Percentiles rank a stretch among this genome's conserved stretches.
Conservation (phyloP, 1,140 invertebrate species). For the Ooceraea biroi region DNA sequence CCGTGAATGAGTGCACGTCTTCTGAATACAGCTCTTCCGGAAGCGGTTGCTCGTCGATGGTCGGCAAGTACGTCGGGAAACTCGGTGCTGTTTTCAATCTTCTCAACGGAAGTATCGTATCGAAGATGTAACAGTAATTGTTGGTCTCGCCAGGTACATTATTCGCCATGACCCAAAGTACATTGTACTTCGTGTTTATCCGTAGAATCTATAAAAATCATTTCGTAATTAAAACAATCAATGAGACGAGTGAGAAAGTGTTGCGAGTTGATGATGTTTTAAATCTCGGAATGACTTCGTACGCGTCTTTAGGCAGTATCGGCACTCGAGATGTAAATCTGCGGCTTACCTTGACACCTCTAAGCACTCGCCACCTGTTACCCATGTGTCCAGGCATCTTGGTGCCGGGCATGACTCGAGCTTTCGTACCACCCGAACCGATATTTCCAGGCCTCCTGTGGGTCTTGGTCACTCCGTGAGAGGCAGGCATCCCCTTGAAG, state of each 20-base stretch:
- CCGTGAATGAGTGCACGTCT: conserved; percentile 90
- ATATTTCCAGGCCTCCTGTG: conserved; percentile 97
- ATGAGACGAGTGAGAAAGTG: background rate
- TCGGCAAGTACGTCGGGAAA: conserved; percentile 93
- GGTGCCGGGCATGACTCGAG: conserved; percentile 96
- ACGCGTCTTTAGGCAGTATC: background rate
- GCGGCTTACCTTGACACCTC: conserved; percentile 90
- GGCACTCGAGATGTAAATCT: conserved; percentile 15
- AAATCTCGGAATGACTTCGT: background rate
- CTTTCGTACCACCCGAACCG: conserved; percentile 93
- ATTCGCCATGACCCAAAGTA: conserved; percentile 95
- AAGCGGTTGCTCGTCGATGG: conserved; percentile 86
- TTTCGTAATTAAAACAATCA: conserved; percentile 27
- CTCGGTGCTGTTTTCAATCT: conserved; percentile 88
- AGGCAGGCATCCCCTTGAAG: conserved; percentile 96
- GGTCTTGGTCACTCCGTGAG: conserved; percentile 97
- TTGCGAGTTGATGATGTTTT: background rate
- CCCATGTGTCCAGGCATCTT: conserved; percentile 99
- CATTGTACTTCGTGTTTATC: conserved; percentile 97
- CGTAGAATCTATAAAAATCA: conserved; percentile 90
- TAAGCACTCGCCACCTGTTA: conserved; percentile 90
- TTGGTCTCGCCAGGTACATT: conserved; percentile 93
- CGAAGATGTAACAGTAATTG: conserved; percentile 93
- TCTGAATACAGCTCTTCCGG: conserved; percentile 91
- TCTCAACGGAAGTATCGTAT: conserved; percentile 90